Conservation (phyloP, 2,797 vertebrate genomes). For the Malurus splendens region DNA sequence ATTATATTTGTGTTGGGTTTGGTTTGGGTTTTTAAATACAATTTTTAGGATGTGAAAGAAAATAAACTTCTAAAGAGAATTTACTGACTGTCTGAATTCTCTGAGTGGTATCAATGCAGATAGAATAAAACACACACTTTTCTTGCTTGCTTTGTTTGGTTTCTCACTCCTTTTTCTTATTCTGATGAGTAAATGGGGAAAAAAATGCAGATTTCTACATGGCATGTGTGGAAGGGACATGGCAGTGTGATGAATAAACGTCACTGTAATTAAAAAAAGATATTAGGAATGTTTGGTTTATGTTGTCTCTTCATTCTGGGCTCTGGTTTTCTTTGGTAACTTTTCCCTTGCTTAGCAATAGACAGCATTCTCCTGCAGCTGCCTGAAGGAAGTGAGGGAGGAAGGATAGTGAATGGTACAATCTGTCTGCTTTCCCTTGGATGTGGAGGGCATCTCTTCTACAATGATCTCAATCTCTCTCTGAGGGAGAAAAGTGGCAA, state of each 20-base stretch:
- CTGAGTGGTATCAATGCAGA: neutral
- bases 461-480: neutral
- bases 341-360: slow-evolving; percentile 17
- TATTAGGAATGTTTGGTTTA: neutral
- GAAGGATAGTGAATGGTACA: slow-evolving; percentile 22
- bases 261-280: neutral
- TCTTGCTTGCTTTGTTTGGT: neutral
- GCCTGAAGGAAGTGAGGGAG: slow-evolving; percentile 15
- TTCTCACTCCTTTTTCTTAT: neutral
- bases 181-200: neutral
- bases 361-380: slow-evolving; percentile 26
- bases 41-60: neutral
- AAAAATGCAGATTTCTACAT: neutral
- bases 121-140: neutral
- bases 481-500: slow-evolving; percentile 26
- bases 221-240: neutral
- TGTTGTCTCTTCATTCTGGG: neutral
- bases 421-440: slow-evolving; percentile 3
- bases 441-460: neutral
- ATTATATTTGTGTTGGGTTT: neutral
- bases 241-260: neutral
- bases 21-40: neutral
- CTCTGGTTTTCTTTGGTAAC: neutral
- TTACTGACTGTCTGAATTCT: neutral
- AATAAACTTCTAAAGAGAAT: neutral